Evolutionary conservation across 2,888 invertebrate genomes (phyloP).

Genomic region (Rhamphomyia laevipes): DNA sequence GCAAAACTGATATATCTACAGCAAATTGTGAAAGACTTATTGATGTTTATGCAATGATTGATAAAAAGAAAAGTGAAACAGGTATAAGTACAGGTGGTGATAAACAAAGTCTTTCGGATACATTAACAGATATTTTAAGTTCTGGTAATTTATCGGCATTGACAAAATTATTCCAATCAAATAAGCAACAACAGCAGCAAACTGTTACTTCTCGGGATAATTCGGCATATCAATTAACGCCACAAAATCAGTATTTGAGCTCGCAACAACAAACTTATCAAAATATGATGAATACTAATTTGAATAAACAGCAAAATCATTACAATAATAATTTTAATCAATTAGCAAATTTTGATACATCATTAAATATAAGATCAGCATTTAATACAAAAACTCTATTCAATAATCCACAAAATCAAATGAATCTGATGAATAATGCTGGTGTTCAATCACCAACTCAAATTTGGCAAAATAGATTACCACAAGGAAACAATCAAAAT

Average conservation of each 20-base stretch:
- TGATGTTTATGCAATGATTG: conserved; percentile 46
- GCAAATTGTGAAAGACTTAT: conserved; percentile 67
- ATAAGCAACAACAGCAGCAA: background rate
- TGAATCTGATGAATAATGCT: too few species aligned
- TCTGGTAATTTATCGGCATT: conserved; percentile 3
- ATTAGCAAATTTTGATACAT: background rate
- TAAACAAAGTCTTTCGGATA: conserved; percentile 20
- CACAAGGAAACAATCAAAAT: too few species aligned
- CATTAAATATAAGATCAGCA: background rate
- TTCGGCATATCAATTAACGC: background rate
- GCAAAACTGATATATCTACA: conserved; percentile 68
- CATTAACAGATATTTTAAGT: conserved; percentile 20
- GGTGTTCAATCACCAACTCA: too few species aligned
- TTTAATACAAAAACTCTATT: too few species aligned
- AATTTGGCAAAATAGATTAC: too few species aligned
- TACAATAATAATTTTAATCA: background rate
- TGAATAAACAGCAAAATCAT: background rate
- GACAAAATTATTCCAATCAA: background rate
- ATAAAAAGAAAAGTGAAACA: conserved; percentile 25
- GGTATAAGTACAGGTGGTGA: background rate
- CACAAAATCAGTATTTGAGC: background rate
- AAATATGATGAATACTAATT: background rate
- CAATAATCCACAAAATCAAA: too few species aligned
- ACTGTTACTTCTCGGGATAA: background rate
- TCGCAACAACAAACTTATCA: background rate